phyloP scores from a whole-genome alignment of 1,140 invertebrate species.

The Drosophila prosaltans region DNA sequence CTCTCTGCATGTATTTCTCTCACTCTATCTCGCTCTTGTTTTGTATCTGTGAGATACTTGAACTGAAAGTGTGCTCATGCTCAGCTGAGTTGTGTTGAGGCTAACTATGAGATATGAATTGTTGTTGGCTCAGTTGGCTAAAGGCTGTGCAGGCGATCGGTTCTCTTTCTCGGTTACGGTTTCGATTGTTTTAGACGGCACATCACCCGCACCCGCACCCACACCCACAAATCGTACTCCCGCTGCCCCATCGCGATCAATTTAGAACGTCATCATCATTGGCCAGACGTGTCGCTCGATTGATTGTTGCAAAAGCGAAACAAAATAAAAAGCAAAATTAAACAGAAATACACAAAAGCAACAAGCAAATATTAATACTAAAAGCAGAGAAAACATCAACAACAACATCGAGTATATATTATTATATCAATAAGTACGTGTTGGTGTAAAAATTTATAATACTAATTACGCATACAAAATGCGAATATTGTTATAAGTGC shows the following conservation, averaged over 20 bases:
- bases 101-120: not conserved
- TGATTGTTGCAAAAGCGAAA: conserved; percentile 53
- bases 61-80: conserved; percentile 6
- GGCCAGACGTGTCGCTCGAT: conserved; percentile 71
- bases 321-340: conserved; percentile 3
- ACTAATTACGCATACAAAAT: conserved; percentile 22
- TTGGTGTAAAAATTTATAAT: conserved; percentile 43
- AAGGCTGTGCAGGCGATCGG: conserved; percentile 45
- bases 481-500: conserved; percentile 23
- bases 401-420: conserved; percentile 29
- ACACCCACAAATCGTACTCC: conserved; percentile 1
- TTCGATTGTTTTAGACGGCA: conserved; percentile 5
- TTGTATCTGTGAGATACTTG: conserved; percentile 48
- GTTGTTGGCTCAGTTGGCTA: conserved; percentile 34
- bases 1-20: not conserved
- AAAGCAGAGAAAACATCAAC: conserved; percentile 14
- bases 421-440: conserved; percentile 70
- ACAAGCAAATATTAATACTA: conserved; percentile 34
- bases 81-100: not conserved
- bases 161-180: conserved; percentile 30
- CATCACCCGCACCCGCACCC: conserved; percentile 25
- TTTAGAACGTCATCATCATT: conserved; percentile 61
- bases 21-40: conserved; percentile 25
- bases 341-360: conserved; percentile 17
- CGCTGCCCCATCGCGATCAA: conserved; percentile 46